Evolutionary conservation across 2,888 invertebrate genomes (phyloP).

Genomic region (Machimus rusticus): DNA sequence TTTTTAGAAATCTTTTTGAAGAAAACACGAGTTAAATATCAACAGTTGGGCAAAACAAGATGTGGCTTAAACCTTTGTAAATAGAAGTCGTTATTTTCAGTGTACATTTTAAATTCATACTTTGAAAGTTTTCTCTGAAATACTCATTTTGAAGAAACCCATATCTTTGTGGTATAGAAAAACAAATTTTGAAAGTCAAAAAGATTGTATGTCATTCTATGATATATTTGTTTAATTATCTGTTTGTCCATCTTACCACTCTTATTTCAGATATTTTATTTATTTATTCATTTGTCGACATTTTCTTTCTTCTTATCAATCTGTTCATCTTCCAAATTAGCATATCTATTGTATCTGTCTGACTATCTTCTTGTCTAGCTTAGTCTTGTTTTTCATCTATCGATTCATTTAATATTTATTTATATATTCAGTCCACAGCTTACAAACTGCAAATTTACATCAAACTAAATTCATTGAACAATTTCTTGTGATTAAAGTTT

Average conservation of each 20-base stretch:
- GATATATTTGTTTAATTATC: no score
- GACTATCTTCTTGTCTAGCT: not conserved
- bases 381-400: not conserved
- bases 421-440: not conserved
- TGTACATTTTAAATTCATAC: not conserved
- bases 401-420: not conserved
- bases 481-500: no score
- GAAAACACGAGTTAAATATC: not conserved
- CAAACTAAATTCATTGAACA: no score
- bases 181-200: no score
- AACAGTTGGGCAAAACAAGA: not conserved
- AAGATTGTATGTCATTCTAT: no score
- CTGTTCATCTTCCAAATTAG: no score
- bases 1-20: not conserved
- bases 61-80: not conserved
- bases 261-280: not conserved
- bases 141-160: not conserved
- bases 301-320: no score
- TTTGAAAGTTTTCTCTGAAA: no score
- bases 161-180: not conserved
- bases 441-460: no score
- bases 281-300: no score
- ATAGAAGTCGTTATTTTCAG: not conserved
- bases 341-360: not conserved
- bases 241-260: no score